phyloP scores from a whole-genome alignment of 1,140 invertebrate species.

The Caenorhabditis briggsae region DNA sequence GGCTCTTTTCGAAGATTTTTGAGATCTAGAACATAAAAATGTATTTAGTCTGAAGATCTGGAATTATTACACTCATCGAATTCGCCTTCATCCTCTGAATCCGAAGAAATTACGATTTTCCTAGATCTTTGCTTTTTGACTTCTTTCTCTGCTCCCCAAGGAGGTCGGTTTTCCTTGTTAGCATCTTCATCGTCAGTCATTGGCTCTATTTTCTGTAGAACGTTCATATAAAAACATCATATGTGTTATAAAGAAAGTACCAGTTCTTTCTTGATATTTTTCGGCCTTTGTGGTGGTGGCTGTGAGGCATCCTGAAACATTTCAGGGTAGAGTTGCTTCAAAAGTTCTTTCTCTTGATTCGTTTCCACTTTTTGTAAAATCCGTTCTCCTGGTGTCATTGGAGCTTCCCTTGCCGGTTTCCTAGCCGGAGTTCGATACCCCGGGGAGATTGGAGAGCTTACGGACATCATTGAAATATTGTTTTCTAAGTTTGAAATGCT shows the following conservation, averaged over 20 bases:
- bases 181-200: background rate
- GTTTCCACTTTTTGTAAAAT: background rate
- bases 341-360: background rate
- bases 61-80: constrained; percentile 24
- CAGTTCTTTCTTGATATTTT: background rate
- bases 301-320: constrained; percentile 2
- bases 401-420: background rate
- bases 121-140: background rate
- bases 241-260: background rate
- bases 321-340: background rate
- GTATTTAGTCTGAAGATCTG: background rate
- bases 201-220: background rate
- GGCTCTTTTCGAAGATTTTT: background rate
- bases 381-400: constrained; percentile 34
- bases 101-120: constrained; percentile 31
- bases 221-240: background rate
- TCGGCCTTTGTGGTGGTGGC: background rate
- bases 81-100: background rate
- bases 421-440: background rate
- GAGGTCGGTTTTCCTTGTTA: background rate
- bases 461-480: constrained; percentile 35
- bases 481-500: constrained; percentile 35
- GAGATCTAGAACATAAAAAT: background rate
- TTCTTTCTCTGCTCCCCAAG: background rate
- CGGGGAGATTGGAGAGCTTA: constrained; percentile 2